Evolutionary conservation across 1,140 invertebrate species (phyloP).

Genomic region (Drosophila kohkoa): DNA sequence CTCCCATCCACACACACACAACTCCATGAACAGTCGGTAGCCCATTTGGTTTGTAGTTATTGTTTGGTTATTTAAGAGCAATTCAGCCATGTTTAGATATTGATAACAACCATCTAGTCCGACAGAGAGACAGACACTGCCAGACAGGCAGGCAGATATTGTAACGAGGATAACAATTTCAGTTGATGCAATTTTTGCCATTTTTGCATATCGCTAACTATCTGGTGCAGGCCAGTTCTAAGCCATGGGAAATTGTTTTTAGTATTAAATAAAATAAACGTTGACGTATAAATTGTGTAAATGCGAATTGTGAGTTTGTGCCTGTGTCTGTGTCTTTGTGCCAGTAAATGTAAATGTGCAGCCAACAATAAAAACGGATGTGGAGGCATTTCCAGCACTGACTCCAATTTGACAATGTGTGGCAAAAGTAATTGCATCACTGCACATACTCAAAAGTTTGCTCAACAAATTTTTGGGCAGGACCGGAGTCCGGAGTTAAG

Average conservation of each 20-base stretch:
- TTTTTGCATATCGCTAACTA: slow-evolving; percentile 67
- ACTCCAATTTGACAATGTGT: slow-evolving; percentile 56
- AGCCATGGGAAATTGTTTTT: slow-evolving; percentile 76
- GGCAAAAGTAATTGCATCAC: slow-evolving; percentile 69
- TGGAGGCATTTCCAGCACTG: slow-evolving; percentile 3
- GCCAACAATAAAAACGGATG: slow-evolving; percentile 67
- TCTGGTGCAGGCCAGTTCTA: slow-evolving; percentile 39
- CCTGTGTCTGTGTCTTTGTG: too few relatives aligned
- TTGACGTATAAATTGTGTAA: slow-evolving; percentile 80
- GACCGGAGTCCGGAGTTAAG: slow-evolving; percentile 29
- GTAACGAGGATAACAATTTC: slow-evolving; percentile 72
- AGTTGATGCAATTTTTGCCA: slow-evolving; percentile 61
- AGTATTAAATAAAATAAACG: slow-evolving; percentile 79
- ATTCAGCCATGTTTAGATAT: slow-evolving; percentile 80
- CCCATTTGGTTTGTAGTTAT: slow-evolving; percentile 60
- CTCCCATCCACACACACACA: not conserved
- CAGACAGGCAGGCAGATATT: slow-evolving; percentile 32
- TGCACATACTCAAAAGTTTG: slow-evolving; percentile 64
- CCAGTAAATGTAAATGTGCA: slow-evolving; percentile 62
- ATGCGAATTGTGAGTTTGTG: slow-evolving; percentile 44
- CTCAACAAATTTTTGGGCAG: slow-evolving; percentile 13
- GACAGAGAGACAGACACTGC: slow-evolving; percentile 38
- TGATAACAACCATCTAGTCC: slow-evolving; percentile 61
- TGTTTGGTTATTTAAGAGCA: slow-evolving; percentile 82
- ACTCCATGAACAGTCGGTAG: not conserved